Conservation (phyloP, 2,113 vertebrate genomes). For the Trachemys scripta region DNA sequence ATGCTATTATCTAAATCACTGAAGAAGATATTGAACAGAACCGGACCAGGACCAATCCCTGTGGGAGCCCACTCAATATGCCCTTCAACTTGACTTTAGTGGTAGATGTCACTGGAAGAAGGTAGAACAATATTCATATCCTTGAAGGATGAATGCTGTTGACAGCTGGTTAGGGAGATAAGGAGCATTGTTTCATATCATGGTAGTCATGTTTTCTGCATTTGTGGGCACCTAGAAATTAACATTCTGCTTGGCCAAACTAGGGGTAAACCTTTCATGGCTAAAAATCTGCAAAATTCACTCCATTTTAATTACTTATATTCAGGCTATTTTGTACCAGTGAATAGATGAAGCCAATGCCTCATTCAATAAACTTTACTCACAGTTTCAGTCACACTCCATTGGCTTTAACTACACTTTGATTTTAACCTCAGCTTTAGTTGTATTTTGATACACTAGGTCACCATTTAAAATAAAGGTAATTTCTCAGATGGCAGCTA, state of each 20-base stretch:
- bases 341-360: not conserved
- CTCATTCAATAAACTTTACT: not conserved
- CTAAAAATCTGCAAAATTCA: not conserved
- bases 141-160: not conserved
- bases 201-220: no score
- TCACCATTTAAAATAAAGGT: not conserved
- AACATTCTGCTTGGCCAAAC: not conserved
- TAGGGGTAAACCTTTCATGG: not conserved
- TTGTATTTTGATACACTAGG: not conserved
- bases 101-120: not conserved
- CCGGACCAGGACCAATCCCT: no score
- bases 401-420: not conserved
- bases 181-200: not conserved
- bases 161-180: not conserved
- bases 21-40: no score
- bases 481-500: not conserved
- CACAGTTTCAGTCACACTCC: not conserved
- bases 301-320: not conserved
- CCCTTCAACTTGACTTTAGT: not conserved
- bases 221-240: not conserved
- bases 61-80: no score
- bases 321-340: not conserved
- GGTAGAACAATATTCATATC: not conserved
- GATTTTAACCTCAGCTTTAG: not conserved
- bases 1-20: no score